These are phyloP conservation scores for Cherax quadricarinatus DNA, from an alignment of 1,140 invertebrate species.

Conservation along the genomic window DNA sequence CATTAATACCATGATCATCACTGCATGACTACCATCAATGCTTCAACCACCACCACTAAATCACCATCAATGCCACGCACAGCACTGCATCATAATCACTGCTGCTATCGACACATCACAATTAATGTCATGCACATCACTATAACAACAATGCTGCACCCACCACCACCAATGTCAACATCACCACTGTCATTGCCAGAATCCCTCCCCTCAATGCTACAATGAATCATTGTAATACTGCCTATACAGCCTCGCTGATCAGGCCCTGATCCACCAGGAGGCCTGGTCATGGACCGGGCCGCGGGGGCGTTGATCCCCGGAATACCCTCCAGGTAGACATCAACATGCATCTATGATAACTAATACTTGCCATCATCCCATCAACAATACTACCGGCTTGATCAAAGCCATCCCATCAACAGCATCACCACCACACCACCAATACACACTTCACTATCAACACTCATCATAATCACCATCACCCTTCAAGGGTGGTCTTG, in stretches of 20 bases:
- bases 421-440: too few species aligned
- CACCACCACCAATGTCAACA: not conserved
- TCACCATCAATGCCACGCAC: not conserved
- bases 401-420: not conserved
- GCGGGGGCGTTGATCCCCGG: too few species aligned
- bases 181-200: too few species aligned
- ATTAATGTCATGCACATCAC: not conserved
- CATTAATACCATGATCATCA: not conserved
- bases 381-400: not conserved
- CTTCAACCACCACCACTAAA: not conserved
- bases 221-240: not conserved
- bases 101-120: not conserved
- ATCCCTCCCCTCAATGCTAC: too few species aligned
- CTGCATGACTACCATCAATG: not conserved
- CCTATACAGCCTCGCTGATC: not conserved
- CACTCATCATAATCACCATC: too few species aligned
- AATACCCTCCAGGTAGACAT: too few species aligned
- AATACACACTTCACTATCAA: too few species aligned
- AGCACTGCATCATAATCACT: not conserved
- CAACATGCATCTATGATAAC: not conserved
- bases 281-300: not conserved
- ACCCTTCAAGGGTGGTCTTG: too few species aligned
- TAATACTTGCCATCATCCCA: not conserved
- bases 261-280: not conserved
- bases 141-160: too few species aligned